Evolutionary conservation across 2,888 invertebrate genomes (phyloP).

Genomic region (Barypeithes pellucidus): DNA sequence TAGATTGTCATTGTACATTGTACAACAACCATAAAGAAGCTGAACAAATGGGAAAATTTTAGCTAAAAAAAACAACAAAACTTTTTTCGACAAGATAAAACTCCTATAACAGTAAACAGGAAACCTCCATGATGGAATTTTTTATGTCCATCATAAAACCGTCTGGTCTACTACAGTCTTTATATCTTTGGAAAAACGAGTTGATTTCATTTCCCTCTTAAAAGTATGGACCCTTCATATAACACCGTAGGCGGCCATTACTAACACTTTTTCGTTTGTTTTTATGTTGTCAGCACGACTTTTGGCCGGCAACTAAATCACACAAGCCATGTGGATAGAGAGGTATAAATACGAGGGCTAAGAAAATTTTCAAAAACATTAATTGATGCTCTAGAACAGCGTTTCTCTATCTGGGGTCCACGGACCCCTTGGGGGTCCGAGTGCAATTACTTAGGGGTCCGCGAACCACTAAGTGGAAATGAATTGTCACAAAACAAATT

Average conservation of each 20-base stretch:
- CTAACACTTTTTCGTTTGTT: conserved; percentile 46
- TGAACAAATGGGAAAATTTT: too few species aligned
- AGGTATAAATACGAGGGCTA: conserved; percentile 29
- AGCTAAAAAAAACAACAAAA: background rate
- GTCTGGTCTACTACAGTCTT: conserved; percentile 9
- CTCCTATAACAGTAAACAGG: background rate
- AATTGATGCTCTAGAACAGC: too few species aligned
- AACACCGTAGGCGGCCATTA: conserved; percentile 45
- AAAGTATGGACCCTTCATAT: conserved; percentile 40
- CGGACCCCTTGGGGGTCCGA: too few species aligned
- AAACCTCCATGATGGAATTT: conserved; percentile 18
- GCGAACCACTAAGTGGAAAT: too few species aligned
- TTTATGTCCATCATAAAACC: conserved; percentile 19
- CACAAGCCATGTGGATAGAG: conserved; percentile 23
- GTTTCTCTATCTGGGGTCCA: too few species aligned
- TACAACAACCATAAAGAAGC: too few species aligned
- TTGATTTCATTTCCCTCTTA: conserved; percentile 40
- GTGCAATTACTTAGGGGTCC: too few species aligned
- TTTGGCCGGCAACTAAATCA: conserved; percentile 43
- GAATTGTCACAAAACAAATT: too few species aligned
- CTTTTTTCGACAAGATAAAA: conserved; percentile 5
- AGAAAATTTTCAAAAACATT: too few species aligned
- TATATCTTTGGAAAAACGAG: conserved; percentile 24
- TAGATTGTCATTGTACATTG: too few species aligned
- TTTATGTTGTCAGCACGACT: conserved; percentile 49